These are phyloP conservation scores for Linnaemya vulpina DNA, from an alignment of 2,888 invertebrate genomes.

Conservation along the genomic window DNA sequence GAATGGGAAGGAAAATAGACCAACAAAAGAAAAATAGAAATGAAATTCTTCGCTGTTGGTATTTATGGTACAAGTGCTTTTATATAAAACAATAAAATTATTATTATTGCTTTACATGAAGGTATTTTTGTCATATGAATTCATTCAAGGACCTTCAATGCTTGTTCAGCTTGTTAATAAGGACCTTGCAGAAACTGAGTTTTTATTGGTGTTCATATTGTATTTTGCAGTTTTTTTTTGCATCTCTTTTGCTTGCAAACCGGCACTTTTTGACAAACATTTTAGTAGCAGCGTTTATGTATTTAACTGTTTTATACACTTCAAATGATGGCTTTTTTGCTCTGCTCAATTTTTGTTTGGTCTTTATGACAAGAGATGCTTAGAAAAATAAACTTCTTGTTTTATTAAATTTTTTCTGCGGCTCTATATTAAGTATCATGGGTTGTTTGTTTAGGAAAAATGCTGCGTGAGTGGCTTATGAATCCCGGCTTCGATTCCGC, in stretches of 20 bases:
- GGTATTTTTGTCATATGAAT: constrained; percentile 38
- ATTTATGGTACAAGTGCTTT: constrained; percentile 54
- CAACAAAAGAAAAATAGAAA: background rate
- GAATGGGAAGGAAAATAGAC: background rate
- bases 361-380: background rate
- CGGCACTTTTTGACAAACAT: background rate
- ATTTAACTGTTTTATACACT: constrained; percentile 20
- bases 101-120: constrained; percentile 60
- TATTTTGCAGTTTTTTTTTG: constrained; percentile 42
- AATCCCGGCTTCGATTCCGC: too few species aligned
- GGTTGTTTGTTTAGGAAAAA: too few species aligned
- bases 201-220: constrained; percentile 57
- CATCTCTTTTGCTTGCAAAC: background rate
- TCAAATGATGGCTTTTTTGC: constrained; percentile 26
- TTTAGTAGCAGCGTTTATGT: background rate
- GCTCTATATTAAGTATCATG: background rate
- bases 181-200: background rate
- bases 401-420: background rate
- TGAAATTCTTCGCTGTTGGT: constrained; percentile 42
- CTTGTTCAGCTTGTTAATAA: constrained; percentile 26
- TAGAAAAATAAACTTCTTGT: background rate
- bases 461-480: too few species aligned
- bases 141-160: constrained; percentile 44
- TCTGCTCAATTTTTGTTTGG: background rate
- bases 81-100: constrained; percentile 70